Conservation (phyloP, 92 coral and sea anemone species). For the Epizoanthus scotinus region DNA sequence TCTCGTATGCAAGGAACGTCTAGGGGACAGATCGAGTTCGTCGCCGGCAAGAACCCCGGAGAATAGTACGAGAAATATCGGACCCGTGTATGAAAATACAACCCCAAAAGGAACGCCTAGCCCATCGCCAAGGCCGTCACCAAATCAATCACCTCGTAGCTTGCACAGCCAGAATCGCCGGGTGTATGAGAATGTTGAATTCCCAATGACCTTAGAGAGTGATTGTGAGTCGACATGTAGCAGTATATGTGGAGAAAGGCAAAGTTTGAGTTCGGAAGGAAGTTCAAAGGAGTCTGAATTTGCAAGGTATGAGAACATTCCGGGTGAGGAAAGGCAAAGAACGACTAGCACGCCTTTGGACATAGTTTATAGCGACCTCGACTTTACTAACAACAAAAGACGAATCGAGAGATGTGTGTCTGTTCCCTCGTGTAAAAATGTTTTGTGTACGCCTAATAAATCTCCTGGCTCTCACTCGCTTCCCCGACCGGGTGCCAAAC, state of each 20-base stretch:
- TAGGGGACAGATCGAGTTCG: conserved; percentile 18
- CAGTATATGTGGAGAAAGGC: conserved; percentile 57
- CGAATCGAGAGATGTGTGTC: conserved; percentile 45
- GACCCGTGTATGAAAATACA: conserved; percentile 49
- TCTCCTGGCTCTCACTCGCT: conserved; percentile 49
- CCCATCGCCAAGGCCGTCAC: conserved; percentile 67
- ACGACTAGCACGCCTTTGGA: conserved; percentile 79
- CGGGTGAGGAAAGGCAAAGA: conserved; percentile 42
- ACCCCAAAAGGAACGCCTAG: conserved; percentile 49
- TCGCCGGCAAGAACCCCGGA: conserved; percentile 14
- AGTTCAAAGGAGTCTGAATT: conserved; percentile 47
- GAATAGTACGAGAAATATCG: conserved; percentile 22
- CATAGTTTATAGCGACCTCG: conserved; percentile 93
- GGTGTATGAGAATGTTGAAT: conserved; percentile 69
- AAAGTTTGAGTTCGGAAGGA: conserved; percentile 60
- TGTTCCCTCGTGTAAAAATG: conserved; percentile 21
- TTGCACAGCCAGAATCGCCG: conserved; percentile 49
- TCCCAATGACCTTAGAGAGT: conserved; percentile 53
- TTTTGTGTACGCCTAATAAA: neutral
- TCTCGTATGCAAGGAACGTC: conserved; percentile 27
- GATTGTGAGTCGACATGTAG: conserved; percentile 74
- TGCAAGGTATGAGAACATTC: conserved; percentile 74
- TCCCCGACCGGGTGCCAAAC: conserved; percentile 44
- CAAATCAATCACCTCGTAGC: conserved; percentile 54
- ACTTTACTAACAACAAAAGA: conserved; percentile 51